Conservation (phyloP, 2,797 vertebrate species). For the Netta rufina region DNA sequence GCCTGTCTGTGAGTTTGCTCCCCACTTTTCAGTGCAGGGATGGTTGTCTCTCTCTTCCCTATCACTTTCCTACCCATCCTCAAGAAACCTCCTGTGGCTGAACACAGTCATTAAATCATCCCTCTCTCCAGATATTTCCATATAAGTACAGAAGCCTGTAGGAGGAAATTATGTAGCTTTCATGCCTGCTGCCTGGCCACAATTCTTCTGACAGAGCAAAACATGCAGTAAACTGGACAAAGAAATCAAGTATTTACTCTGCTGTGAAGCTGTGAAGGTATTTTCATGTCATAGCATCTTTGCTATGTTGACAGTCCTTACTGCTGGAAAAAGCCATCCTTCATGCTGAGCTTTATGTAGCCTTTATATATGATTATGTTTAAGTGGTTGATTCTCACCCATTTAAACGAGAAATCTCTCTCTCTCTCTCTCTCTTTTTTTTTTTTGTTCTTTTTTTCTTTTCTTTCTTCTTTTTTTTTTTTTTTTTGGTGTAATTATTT, state of each 20-base stretch:
- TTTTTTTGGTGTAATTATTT: neutral
- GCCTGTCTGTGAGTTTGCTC: neutral
- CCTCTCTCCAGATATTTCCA: neutral
- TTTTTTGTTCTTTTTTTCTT: too few species aligned
- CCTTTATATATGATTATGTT: neutral
- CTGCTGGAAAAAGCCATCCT: neutral
- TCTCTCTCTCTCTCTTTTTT: neutral
- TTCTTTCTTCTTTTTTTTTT: too few species aligned
- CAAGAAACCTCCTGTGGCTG: neutral
- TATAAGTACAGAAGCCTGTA: neutral
- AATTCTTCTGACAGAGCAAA: neutral
- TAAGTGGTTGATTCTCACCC: neutral
- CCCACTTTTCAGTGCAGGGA: neutral
- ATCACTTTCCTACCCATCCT: neutral
- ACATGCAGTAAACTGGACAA: neutral
- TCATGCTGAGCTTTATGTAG: neutral
- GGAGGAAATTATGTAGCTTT: neutral
- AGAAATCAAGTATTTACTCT: neutral
- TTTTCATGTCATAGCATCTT: neutral
- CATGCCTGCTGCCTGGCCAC: neutral
- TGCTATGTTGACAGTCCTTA: neutral
- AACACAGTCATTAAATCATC: neutral
- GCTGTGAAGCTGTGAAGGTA: neutral
- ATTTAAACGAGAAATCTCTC: neutral
- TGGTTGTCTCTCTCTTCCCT: neutral